Percentiles rank a stretch among this genome's conserved stretches.
Conservation (phyloP, 2,113 vertebrate species). For the Corythoichthys intestinalis region DNA sequence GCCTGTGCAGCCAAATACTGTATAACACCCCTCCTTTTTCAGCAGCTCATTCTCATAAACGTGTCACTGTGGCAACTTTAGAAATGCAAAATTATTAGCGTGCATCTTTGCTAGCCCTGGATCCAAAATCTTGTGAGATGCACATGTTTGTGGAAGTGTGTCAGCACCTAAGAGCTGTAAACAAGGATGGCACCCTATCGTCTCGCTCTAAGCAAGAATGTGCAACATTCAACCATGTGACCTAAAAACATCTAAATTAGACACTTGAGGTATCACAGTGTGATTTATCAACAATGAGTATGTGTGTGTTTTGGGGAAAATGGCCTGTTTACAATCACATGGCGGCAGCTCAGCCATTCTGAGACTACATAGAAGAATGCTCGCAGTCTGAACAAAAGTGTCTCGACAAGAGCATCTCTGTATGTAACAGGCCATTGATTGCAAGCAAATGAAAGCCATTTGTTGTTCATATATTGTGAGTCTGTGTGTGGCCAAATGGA, state of each 20-base stretch:
- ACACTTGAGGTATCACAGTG: slow-evolving; percentile 2
- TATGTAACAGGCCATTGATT: slow-evolving; percentile 46
- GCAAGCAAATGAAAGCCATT: slow-evolving; percentile 56
- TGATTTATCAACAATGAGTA: slow-evolving; percentile 9
- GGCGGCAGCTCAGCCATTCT: slow-evolving; percentile 33
- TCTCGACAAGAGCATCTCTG: slow-evolving; percentile 43
- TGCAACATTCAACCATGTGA: slow-evolving; percentile 8
- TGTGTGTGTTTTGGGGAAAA: slow-evolving; percentile 10
- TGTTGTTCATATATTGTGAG: slow-evolving; percentile 53
- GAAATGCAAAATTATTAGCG: slow-evolving; percentile 35
- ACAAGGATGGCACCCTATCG: slow-evolving; percentile 44
- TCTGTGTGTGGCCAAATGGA: background rate
- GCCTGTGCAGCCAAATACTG: slow-evolving; percentile 23
- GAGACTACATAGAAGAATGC: slow-evolving; percentile 46
- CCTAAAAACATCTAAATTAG: slow-evolving; percentile 44
- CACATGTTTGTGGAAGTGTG: slow-evolving; percentile 38
- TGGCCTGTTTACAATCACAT: slow-evolving; percentile 32
- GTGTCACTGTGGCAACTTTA: slow-evolving; percentile 6
- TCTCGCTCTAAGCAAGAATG: slow-evolving; percentile 40
- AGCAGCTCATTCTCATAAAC: slow-evolving; percentile 15
- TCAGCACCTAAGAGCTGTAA: slow-evolving; percentile 22
- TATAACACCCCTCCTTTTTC: slow-evolving; percentile 16
- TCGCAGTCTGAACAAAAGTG: slow-evolving; percentile 38
- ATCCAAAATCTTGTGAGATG: slow-evolving; percentile 22
- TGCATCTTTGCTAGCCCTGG: slow-evolving; percentile 13